Base-by-base conservation (phyloP, 2,113 vertebrate genomes). In the Stegostoma tigrinum region DNA sequence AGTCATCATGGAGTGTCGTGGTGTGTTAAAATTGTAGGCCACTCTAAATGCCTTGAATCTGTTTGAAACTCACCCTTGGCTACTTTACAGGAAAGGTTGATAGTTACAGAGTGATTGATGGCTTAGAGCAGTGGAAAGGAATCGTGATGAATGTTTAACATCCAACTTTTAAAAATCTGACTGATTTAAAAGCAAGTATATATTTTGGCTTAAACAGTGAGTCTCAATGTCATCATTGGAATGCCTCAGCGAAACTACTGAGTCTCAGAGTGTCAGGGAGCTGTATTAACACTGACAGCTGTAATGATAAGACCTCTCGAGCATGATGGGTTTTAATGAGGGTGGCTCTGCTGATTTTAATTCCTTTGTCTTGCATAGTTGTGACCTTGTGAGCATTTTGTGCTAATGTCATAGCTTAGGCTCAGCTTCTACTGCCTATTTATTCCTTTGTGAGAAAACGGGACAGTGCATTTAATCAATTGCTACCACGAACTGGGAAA, bases 271-370 rank as follows among this genome's bases (percentile, higher is more conserved):
- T 34, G 87, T 17, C 52, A 90, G 87, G 3, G 87, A 90, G 52
- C 55, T 90, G 87, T 34, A 90, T 64, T 90, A 90, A 64, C 52
- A 61, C 87, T 90, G 87, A 90, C 52, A 90, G 52, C 87, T 90
- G 87, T 64, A 90, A 90, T 64, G 52, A 64, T 90, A 21, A 90
- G 87, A 61, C 61, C 15, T 64, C 87, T 64, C 27, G 30, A n/a
- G 52, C 87, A 30, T 55, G 48, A 55, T 87, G 85, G 48, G 45
- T 55, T 87, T 24, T 87, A 87, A 87, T 87, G 85, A 87, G 42
- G 48, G 85, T 10, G 27, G 55, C 85, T 55, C 48, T 19, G 4
- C 48, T 87, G 48, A 55, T 87, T 52, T 52, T 55, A 27, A 55
- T 87, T 87, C 85, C 48, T 30, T 7, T 83, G 38, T 19, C 21